Percentiles rank a stretch among this genome's conserved stretches.
These are phyloP conservation scores for Rhyzopertha dominica DNA, from an alignment of 1,140 invertebrate genomes.

Conservation along the genomic window DNA sequence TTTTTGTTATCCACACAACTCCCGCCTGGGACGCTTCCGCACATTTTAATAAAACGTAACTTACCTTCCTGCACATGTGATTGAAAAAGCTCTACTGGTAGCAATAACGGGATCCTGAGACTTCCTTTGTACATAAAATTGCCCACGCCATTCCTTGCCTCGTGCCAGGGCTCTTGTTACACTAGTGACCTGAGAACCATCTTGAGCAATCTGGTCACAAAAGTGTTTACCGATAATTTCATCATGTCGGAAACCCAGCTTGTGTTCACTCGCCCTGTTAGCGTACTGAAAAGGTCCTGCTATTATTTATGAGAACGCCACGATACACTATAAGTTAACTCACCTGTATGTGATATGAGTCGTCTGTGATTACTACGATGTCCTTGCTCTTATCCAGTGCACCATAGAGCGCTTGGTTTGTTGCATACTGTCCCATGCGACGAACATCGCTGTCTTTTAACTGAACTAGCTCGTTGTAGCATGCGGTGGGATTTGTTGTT, in stretches of 20 bases:
- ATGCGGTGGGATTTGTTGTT: conserved; percentile 60
- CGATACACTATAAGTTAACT: conserved; percentile 25
- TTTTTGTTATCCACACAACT: too few species aligned
- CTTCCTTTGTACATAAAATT: conserved; percentile 74
- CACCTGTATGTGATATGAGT: conserved; percentile 78
- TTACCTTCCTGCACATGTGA: conserved; percentile 59
- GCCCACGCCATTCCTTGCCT: conserved; percentile 83
- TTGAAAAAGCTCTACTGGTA: conserved; percentile 68
- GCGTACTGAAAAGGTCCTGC: conserved; percentile 70
- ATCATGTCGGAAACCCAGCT: conserved; percentile 66
- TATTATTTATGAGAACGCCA: too few species aligned
- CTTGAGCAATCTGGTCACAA: conserved; percentile 51
- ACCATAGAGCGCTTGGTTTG: conserved; percentile 72
- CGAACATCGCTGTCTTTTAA: conserved; percentile 63
- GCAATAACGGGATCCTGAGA: conserved; percentile 74
- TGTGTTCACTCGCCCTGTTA: conserved; percentile 71
- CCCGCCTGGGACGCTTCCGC: too few species aligned
- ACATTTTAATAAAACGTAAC: too few species aligned
- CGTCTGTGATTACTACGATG: conserved; percentile 81
- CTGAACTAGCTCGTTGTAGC: conserved; percentile 68
- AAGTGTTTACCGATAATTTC: conserved; percentile 74
- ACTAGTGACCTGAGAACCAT: conserved; percentile 56
- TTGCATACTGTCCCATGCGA: conserved; percentile 59
- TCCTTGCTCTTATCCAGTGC: conserved; percentile 81
- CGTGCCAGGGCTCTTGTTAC: conserved; percentile 63